Base-by-base conservation (phyloP, 1,140 invertebrate species). In the Metaphire vulgaris region DNA sequence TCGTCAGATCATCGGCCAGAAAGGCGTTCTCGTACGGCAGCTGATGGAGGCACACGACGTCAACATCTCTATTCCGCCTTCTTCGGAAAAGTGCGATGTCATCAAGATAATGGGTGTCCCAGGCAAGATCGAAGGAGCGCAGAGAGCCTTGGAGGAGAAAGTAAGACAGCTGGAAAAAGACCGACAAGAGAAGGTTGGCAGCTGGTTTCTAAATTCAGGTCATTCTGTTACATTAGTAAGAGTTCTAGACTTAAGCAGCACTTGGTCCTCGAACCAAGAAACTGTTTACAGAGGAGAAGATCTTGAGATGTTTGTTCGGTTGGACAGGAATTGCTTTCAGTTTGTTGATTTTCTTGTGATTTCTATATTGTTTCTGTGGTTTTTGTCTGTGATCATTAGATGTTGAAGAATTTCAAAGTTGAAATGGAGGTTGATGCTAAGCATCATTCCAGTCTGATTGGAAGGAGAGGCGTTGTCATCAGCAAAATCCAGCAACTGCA, bases 361-460 rank as follows among this genome's bases (percentile, higher is more conserved):
- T n/a, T n/a, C n/a, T n/a, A n/a, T n/a, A n/a, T n/a, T n/a, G n/a
- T n/a, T n/a, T n/a, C n/a, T n/a, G n/a, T n/a, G n/a, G n/a, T n/a
- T n/a, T n/a, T n/a, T n/a, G n/a, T n/a, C n/a, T n/a, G n/a, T n/a
- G n/a, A n/a, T n/a, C n/a, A n/a, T n/a, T 78, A 86, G 82, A 78
- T 79, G 30, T 81, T 88, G 82, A 92, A 90, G 56, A 95, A 92
- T 78, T 94, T 92, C 85, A 90, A 93, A 76, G 81, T 89, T 31
- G 87, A 95, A 86, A 91, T 99, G 69, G 92, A 94, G 41, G 96
- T 99, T 80, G 97, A 93, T 86, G 95, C 96, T 83, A 92, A 96
- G 84, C 97, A 97, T 87, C 95, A 98, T 85, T 96, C 96, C 83
- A 95, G 94, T 83, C 92, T 99, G 65, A 97, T 98, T 83, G 96